phyloP scores from a whole-genome alignment of 2,797 vertebrate genomes.

The Otolemur crassicaudatus region DNA sequence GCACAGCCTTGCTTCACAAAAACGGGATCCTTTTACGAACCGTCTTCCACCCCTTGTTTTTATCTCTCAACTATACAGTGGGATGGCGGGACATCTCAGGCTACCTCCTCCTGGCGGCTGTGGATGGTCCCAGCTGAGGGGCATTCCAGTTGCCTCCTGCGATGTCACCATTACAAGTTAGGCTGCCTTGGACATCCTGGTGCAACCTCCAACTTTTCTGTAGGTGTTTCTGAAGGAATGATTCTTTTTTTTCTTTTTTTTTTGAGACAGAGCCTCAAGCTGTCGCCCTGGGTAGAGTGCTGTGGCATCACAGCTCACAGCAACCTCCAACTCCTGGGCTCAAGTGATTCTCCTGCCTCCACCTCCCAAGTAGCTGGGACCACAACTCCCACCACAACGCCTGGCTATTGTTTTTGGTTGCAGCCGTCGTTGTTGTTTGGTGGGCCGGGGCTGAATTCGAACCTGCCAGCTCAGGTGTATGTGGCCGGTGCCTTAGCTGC shows the following conservation, averaged over 20 bases:
- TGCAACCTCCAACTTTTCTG: accelerated
- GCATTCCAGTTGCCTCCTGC: accelerated
- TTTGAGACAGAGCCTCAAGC: too few relatives aligned
- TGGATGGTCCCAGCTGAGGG: accelerated
- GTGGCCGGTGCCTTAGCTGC: too few relatives aligned
- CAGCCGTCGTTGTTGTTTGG: too few relatives aligned
- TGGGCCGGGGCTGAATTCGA: too few relatives aligned
- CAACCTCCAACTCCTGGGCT: too few relatives aligned
- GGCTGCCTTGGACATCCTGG: accelerated
- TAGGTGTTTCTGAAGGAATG: background rate
- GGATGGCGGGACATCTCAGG: accelerated
- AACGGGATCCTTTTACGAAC: accelerated
- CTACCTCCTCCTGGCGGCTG: background rate
- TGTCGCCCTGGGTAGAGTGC: too few relatives aligned
- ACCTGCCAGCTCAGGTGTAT: too few relatives aligned
- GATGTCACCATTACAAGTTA: accelerated
- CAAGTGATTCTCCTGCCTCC: too few relatives aligned
- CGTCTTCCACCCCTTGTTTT: accelerated
- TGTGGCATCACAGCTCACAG: too few relatives aligned
- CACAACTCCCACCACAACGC: too few relatives aligned
- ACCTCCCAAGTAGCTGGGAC: too few relatives aligned
- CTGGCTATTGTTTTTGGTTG: too few relatives aligned
- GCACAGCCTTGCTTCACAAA: accelerated
- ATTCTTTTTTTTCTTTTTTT: background rate
- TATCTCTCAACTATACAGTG: accelerated